Evolutionary conservation across 2,888 invertebrate genomes (phyloP), one percentile per base, ranked within the genome.

Genomic region (Uropetala carovei): DNA sequence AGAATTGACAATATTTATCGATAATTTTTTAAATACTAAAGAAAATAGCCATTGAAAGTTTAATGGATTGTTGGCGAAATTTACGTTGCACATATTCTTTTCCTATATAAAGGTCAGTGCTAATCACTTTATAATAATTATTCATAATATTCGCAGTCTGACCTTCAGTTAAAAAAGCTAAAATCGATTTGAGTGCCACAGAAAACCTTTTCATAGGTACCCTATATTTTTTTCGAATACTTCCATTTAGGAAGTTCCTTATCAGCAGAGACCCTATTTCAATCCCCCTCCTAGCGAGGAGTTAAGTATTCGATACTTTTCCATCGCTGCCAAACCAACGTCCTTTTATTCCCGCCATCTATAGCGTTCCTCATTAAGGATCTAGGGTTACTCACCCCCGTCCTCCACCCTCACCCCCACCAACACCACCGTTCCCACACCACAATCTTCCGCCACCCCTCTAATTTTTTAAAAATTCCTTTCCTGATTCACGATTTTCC

Each of bases 401-500:
- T 22, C 58, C 85, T 22, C 59, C 16, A 43, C 22, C 85, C 60
- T 43, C 86, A n/a, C 27, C 11, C 86, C 86, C 64, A 18, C 58
- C 58, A 64, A 89, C n/a, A n/a, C n/a, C n/a, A n/a, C 5, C 75
- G 43, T 83, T 83, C 43, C 83, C 56, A 43, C 57, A 10, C 11
- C 89, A 13, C 22, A 30, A 43, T 43, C 60, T n/a, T 64, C 56
- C 64, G 13, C 89, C 59, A 30, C 85, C 60, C 86, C 14, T 60
- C 27, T 89, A 60, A 60, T 89, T 64, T 64, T 89, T 86, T 89
- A n/a, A 30, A 64, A 89, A 89, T 89, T 89, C 89, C 89, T 89
- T 89, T 89, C 89, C 89, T 89, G 89, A 64, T 89, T 89, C 89
- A 64, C 89, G 89, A 89, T 89, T 89, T 64, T 89, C 89, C 89